A percentile compares a stretch with the other conserved stretches of the same genome.
These are phyloP conservation scores for Wasmannia auropunctata DNA, from an alignment of 1,140 invertebrate species.

Conservation along the genomic window DNA sequence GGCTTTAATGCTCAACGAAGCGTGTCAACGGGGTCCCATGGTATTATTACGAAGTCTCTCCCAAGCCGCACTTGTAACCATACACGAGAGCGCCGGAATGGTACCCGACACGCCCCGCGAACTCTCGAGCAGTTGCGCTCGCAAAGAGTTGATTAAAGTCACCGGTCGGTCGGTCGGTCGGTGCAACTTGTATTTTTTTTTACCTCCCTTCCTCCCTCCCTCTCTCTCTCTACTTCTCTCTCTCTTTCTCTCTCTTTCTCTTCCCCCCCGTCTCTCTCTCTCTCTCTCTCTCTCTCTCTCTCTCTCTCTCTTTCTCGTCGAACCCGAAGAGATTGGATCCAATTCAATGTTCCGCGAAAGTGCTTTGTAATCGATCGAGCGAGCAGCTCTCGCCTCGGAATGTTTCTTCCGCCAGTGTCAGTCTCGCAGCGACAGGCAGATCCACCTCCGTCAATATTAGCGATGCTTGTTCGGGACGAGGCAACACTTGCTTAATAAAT, in stretches of 20 bases:
- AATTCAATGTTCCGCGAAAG: slow-evolving; percentile 69
- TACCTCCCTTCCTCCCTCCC: slow-evolving; percentile 20
- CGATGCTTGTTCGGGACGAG: slow-evolving; percentile 57
- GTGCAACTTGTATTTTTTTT: slow-evolving; percentile 68
- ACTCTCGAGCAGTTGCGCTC: slow-evolving; percentile 63
- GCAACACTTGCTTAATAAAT: slow-evolving; percentile 66
- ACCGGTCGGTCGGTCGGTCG: slow-evolving; percentile 50
- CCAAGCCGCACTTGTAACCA: slow-evolving; percentile 30
- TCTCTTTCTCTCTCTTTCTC: background rate
- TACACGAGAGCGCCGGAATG: slow-evolving; percentile 32
- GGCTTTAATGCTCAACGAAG: slow-evolving; percentile 66
- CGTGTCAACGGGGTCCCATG: slow-evolving; percentile 70
- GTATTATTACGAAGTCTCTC: slow-evolving; percentile 70
- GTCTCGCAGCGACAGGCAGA: slow-evolving; percentile 24
- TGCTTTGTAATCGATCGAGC: slow-evolving; percentile 72
- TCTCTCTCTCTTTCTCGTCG: background rate
- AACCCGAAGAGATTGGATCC: slow-evolving; percentile 59
- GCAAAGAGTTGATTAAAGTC: slow-evolving; percentile 73
- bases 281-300: background rate
- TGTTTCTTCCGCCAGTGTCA: slow-evolving; percentile 65
- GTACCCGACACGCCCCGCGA: slow-evolving; percentile 67
- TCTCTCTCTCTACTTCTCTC: background rate
- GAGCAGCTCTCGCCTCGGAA: slow-evolving; percentile 21
- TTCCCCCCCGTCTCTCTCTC: background rate
- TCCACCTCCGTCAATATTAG: slow-evolving; percentile 59